Evolutionary conservation across 1,140 invertebrate species (phyloP), one percentile per base, ranked within the genome.

Genomic region (Drosophila azteca): DNA sequence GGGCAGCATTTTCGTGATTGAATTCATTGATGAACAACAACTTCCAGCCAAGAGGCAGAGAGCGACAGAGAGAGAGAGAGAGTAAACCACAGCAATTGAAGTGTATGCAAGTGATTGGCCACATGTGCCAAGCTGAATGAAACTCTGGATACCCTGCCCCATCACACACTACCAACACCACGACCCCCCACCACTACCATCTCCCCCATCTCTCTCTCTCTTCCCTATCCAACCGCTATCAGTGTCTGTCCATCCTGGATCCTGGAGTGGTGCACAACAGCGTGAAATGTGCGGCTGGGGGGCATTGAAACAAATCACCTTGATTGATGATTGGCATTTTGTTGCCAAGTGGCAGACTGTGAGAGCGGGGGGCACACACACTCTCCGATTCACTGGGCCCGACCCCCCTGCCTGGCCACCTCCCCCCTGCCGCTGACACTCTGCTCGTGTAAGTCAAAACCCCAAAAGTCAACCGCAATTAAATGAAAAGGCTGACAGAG

Each of bases 261-360:
- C 70, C 69, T 77, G 67, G 66, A 88, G 73, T 88, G 65, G 73
- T 88, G 65, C 83, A 87, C 78, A 87, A 82, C 81, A 87, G 83
- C 78, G 78, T 87, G 83, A 88, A 82, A 87, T 82, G 75, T 82
- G 82, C 79, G 79, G 78, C 78, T 79, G 83, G 67, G 74, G 74
- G 76, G 82, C 83, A 87, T 88, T 85, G 83, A 87, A 87, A 87
- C 82, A 87, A 87, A 87, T 87, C 82, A 87, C 82, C 82, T 87
- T 87, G 83, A 87, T 87, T 87, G 83, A 87, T 87, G 82, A 87
- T 87, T 87, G 82, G 82, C 83, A 87, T 87, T 87, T 78, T 78
- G 83, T 78, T 88, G 75, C 58, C 76, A 71, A 83, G 63, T 67
- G 64, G 55, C 49, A 55, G 3, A 7, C 55, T 43, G 54, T 35